Base-by-base conservation (phyloP, 2,113 vertebrate species). In the Pseudorasbora parva region DNA sequence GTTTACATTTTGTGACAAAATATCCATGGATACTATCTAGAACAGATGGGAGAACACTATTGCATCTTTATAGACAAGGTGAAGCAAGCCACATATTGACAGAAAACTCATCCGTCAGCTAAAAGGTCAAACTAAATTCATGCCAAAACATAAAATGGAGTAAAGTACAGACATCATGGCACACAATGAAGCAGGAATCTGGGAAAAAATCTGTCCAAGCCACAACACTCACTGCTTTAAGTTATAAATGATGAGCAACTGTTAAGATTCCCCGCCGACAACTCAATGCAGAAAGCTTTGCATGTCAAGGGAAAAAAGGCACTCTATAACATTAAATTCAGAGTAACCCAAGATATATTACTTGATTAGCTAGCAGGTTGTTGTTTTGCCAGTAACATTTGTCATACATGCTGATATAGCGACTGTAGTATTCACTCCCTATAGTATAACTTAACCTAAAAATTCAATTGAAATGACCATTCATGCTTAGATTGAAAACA, bases 1-100 rank as follows among this genome's bases (percentile, higher is more conserved):
- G 74, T 85, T 87, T 66, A 85, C 69, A 54, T 86, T 87, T 82
- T 90, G 69, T 85, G 84, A 80, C 83, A 88, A 88, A 86, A 88
- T 85, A 68, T 88, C 45, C 72, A 85, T 86, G 83, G 87, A 89
- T 88, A 88, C 51, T 51, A 56, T 82, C 47, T 60, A 47, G 33
- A 30, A 66, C 54, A n/a, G 17, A 60, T 62, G 56, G 41, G 62
- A 10, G 51, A 75, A 66, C n/a, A 57, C 33, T 23, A 62, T 68
- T 79, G 15, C 56, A 51, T 80, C 83, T 83, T 56, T 21, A 66
- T 43, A n/a, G 19, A 83, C 49, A 79, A 45, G 56, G 54, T 69
- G 21, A 60, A 69, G 37, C 9, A n/a, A 68, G 64, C 45, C 54
- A 25, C 78, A 21, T 71, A 75, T 59, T 82, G 33, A 72, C 75